These are phyloP conservation scores for Bacillus rossius DNA, from an alignment of 1,140 invertebrate genomes.

Conservation along the genomic window DNA sequence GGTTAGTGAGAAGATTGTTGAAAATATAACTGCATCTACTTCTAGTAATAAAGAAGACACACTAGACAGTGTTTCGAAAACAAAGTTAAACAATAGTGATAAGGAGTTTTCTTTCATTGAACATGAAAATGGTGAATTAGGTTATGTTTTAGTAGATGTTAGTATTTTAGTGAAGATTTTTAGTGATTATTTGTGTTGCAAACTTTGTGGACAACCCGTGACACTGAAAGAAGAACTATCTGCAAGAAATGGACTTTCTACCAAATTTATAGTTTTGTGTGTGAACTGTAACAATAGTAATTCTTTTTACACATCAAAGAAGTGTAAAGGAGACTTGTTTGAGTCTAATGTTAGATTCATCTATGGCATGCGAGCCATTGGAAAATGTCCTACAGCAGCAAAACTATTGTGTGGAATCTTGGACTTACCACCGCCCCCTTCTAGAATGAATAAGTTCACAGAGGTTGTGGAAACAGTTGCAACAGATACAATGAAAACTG, in stretches of 20 bases:
- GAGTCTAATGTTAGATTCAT: constrained; percentile 9
- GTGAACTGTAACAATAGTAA: neutral
- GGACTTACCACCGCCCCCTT: constrained; percentile 8
- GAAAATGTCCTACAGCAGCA: constrained; percentile 9
- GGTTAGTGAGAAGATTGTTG: no score
- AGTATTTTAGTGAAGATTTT: no score
- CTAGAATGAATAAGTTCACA: neutral
- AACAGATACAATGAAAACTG: constrained; percentile 11
- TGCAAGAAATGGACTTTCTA: neutral
- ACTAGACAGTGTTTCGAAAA: no score
- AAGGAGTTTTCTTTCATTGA: no score
- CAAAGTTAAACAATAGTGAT: no score
- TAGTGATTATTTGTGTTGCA: no score
- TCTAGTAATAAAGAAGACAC: no score
- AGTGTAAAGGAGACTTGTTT: constrained; percentile 1
- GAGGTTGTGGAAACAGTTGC: constrained; percentile 9
- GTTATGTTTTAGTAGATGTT: no score
- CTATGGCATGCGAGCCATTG: constrained; percentile 12
- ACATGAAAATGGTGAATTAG: no score
- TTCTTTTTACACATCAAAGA: neutral
- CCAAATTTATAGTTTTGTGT: neutral
- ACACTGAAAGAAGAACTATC: no score
- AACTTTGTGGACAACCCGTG: no score
- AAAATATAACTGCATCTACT: no score
- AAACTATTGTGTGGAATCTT: constrained; percentile 5